phyloP scores from a whole-genome alignment of 2,888 invertebrate species.

The Dioctria linearis region DNA sequence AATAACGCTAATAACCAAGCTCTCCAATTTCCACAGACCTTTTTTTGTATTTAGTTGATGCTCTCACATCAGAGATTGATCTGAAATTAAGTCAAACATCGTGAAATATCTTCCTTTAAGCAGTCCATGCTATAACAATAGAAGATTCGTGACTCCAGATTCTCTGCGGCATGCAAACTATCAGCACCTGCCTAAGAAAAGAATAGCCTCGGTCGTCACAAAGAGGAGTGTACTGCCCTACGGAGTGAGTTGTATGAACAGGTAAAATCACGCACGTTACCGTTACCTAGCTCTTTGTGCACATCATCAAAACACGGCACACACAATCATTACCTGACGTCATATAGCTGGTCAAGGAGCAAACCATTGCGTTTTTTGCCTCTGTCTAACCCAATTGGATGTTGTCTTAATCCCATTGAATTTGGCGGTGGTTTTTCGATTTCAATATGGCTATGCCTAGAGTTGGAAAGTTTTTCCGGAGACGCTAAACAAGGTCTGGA shows the following conservation, averaged over 20 bases:
- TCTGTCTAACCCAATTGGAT: conserved; percentile 15
- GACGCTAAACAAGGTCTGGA: neutral
- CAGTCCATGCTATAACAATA: conserved; percentile 52
- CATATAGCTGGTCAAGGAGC: conserved; percentile 40
- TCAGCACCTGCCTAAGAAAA: conserved; percentile 29
- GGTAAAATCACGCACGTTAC: conserved; percentile 54
- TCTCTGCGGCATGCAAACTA: conserved; percentile 53
- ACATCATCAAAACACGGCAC: conserved; percentile 5
- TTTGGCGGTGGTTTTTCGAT: conserved; percentile 20
- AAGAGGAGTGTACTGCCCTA: conserved; percentile 33
- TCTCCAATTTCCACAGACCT: neutral
- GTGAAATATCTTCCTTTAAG: conserved; percentile 47
- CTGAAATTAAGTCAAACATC: conserved; percentile 5
- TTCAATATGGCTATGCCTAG: neutral
- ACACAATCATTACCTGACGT: conserved; percentile 31
- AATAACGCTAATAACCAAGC: neutral
- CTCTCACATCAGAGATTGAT: conserved; percentile 27
- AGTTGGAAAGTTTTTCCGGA: neutral
- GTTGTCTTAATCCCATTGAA: neutral
- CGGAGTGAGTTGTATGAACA: conserved; percentile 4
- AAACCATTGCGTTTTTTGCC: conserved; percentile 19
- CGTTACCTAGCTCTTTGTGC: conserved; percentile 37
- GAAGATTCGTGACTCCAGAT: conserved; percentile 50
- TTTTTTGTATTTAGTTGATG: conserved; percentile 13
- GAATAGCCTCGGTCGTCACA: conserved; percentile 30